A percentile compares a stretch with the other conserved stretches of the same genome.
phyloP scores from a whole-genome alignment of 1,140 invertebrate species.

The Palaemon carinicauda region DNA sequence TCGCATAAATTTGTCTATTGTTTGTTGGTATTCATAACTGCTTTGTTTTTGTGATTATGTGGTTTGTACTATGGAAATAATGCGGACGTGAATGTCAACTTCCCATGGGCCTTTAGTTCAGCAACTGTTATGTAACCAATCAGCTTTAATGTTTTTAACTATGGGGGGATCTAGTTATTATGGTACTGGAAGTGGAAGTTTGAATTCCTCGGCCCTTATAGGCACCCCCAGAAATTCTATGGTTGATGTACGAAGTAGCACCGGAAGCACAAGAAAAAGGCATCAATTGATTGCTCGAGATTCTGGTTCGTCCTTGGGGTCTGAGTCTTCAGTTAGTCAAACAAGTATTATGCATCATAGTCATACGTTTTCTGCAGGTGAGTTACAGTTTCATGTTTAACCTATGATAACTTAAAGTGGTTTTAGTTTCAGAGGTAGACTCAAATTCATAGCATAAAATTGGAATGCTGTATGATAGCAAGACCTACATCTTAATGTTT shows the following conservation, averaged over 20 bases:
- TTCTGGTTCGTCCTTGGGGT: constrained; percentile 38
- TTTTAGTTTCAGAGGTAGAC: no score
- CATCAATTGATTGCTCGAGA: constrained; percentile 30
- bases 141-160: constrained; percentile 58
- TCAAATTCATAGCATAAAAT: no score
- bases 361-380: constrained; percentile 28
- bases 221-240: constrained; percentile 32
- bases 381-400: background rate
- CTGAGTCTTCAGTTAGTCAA: constrained; percentile 20
- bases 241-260: constrained; percentile 24
- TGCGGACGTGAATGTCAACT: constrained; percentile 9
- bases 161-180: constrained; percentile 55
- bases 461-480: no score
- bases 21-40: no score
- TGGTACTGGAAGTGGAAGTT: background rate
- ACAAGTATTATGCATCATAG: constrained; percentile 34
- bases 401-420: no score
- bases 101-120: constrained; percentile 54
- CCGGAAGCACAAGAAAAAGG: constrained; percentile 21
- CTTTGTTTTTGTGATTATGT: no score
- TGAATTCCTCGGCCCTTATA: constrained; percentile 10
- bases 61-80: no score
- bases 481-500: no score
- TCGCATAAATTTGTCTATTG: no score
- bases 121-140: constrained; percentile 54